Evolutionary conservation across 2,797 vertebrate genomes (phyloP).

Genomic region (Oreortyx pictus): DNA sequence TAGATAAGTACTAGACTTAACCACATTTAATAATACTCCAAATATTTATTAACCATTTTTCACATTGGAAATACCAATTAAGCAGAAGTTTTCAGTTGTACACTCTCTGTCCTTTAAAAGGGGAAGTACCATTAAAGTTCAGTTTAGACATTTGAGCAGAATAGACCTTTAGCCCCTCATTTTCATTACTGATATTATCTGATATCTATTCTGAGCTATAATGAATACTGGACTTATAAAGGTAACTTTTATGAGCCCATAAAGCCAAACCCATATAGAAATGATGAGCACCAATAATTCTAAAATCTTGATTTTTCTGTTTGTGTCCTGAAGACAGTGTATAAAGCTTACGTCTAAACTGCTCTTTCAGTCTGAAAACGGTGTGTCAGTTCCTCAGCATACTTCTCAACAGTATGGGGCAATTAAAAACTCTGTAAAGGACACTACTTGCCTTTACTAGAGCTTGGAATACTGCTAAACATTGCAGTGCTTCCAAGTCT

Average conservation of each 20-base stretch:
- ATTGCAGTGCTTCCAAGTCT: not conserved
- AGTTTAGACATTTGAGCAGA: not conserved
- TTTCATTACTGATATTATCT: not conserved
- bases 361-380: not conserved
- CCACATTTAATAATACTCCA: not conserved
- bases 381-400: not conserved
- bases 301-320: not conserved
- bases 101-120: not conserved
- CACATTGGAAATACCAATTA: not conserved
- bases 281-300: not conserved
- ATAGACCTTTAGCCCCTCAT: not conserved
- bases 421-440: not conserved
- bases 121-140: not conserved
- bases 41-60: not conserved
- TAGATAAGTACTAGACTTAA: not conserved
- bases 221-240: not conserved
- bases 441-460: not conserved
- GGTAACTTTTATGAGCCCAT: not conserved
- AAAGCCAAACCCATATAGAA: not conserved
- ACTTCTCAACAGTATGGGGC: not conserved
- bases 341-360: not conserved
- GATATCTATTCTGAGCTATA: not conserved
- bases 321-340: accelerated
- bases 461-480: accelerated
- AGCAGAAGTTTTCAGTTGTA: not conserved